Base-by-base conservation (phyloP, 2,797 vertebrate genomes). In the Lepus townsendii region DNA sequence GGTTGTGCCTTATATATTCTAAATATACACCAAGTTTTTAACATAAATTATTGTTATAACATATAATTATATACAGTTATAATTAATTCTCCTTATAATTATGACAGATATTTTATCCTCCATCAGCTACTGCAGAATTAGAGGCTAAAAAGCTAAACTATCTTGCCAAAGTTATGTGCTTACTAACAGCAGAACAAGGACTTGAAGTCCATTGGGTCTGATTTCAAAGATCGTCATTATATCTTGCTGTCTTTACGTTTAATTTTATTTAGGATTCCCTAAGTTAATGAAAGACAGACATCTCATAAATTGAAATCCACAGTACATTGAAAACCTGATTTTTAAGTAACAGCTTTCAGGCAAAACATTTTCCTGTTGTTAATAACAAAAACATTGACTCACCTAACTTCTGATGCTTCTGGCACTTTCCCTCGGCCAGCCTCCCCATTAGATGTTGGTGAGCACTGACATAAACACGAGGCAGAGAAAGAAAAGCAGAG, bases 221-320 rank as follows among this genome's bases (percentile, higher is more conserved):
- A 82, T 75, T 65, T 75, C 83, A 90, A 92, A 82, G 52, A 32
- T 71, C 87, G 66, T 85, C 91, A 83, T 16, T 85, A 0, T 32
- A 42, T 85, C 66, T 32, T 35, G 38, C 27, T 78, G 66, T 2
- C 60, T 71, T 91, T 75, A 78, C 76, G 86, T 92, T 82, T 71
- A 71, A 78, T 50, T 76, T 68, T 52, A 19, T 91, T 92, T 91
- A 92, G n/a, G 73, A 71, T 91, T 71, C 38, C 47, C 35, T 66
- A 94, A 96, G 38, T 83, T 92, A 79, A 57, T 83, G 54, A 79
- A 86, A 89, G 20, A 72, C 6, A 83, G 32, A 68, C 9, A 76
- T 38, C 60, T 35, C 66, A 95, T 72, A 87, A 91, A 89, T 86
- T 89, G 86, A 89, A 95, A 94, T 91, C 80, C 91, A 83, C 13